Evolutionary conservation across 2,113 vertebrate species (phyloP).

Genomic region (Apteryx mantelli): DNA sequence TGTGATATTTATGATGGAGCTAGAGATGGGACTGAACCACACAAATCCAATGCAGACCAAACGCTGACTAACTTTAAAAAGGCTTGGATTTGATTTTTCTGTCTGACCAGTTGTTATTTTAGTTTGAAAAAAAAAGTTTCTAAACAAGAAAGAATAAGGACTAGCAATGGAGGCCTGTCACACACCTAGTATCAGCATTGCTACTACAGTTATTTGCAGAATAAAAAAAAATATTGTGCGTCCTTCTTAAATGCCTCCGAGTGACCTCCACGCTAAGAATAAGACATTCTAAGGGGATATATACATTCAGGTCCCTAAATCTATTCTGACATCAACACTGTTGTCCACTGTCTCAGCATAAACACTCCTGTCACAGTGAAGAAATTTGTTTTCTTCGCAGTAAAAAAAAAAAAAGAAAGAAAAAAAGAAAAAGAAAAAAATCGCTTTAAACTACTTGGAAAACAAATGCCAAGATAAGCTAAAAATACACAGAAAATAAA

Average conservation of each 20-base stretch:
- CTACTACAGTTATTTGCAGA: not conserved
- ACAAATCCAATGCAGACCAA: not conserved
- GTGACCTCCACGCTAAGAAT: rapidly evolving
- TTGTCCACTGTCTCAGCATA: not conserved
- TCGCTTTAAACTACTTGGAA: not conserved
- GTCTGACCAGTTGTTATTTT: not conserved
- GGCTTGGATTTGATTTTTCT: not conserved
- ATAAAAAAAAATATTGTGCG: not conserved
- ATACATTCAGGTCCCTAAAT: rapidly evolving
- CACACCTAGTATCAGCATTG: not conserved
- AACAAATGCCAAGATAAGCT: not conserved
- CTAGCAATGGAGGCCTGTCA: not conserved
- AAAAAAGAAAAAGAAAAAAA: not conserved
- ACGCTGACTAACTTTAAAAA: not conserved
- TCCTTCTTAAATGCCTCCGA: not conserved
- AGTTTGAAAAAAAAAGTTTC: not conserved
- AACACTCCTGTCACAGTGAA: not conserved
- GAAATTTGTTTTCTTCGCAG: not conserved
- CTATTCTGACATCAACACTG: not conserved
- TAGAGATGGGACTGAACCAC: not conserved
- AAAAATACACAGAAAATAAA: not conserved
- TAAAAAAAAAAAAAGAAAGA: not conserved
- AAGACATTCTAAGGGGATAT: rapidly evolving
- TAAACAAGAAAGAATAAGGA: not conserved
- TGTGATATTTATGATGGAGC: not conserved